Percentiles rank a stretch among this genome's conserved stretches.
phyloP scores from a whole-genome alignment of 2,797 vertebrate species.

The Peromyscus nudipes region DNA sequence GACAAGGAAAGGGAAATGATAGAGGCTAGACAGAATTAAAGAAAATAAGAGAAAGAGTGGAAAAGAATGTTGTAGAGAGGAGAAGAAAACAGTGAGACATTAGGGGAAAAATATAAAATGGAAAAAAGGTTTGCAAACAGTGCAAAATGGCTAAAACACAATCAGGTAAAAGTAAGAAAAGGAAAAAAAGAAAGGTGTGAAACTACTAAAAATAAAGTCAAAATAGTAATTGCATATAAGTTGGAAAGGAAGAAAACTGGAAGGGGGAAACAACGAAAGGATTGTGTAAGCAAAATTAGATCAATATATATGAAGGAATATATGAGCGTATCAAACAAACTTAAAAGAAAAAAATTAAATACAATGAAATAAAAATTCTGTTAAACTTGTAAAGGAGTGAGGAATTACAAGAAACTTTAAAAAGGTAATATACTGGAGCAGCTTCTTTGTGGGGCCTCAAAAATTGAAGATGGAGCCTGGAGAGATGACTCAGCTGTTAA shows the following conservation, averaged over 20 bases:
- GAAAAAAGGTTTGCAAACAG: background rate
- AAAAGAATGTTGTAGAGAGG: background rate
- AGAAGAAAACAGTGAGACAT: background rate
- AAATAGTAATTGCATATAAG: background rate
- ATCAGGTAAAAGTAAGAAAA: background rate
- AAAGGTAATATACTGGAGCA: background rate
- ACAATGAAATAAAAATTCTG: background rate
- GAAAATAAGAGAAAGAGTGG: background rate
- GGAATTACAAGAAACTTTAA: background rate
- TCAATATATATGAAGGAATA: background rate
- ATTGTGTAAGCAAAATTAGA: background rate
- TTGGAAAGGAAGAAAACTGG: background rate
- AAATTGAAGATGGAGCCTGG: background rate
- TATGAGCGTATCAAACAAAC: background rate
- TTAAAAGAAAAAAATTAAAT: background rate
- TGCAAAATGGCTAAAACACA: background rate
- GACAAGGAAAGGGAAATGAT: background rate
- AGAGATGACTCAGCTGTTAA: background rate
- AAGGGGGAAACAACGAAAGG: background rate
- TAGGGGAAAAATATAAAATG: background rate
- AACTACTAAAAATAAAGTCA: background rate
- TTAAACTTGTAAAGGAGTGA: background rate
- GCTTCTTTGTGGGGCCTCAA: background rate
- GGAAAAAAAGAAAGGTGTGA: background rate
- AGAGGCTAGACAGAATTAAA: background rate